Conservation (phyloP, 2,888 invertebrate species). For the Rhabditoides inermis region DNA sequence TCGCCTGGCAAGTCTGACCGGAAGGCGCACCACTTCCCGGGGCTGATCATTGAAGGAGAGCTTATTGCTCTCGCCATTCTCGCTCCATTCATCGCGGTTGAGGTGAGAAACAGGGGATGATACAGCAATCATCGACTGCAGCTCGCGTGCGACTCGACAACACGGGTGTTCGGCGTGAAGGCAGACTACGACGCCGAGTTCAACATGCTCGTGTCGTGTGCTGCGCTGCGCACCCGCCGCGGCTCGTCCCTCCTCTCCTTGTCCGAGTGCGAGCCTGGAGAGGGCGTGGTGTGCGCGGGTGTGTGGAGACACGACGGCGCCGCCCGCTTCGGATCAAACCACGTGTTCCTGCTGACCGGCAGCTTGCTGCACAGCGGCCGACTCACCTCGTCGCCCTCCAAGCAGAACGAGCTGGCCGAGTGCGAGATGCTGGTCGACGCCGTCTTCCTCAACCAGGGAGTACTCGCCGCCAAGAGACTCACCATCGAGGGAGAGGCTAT, state of each 20-base stretch:
- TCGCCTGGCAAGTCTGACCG: too few species aligned
- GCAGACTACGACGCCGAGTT: slow-evolving; percentile 19
- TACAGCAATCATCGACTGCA: too few species aligned
- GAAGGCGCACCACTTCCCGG: slow-evolving; percentile 11
- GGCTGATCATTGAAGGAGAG: slow-evolving; percentile 16
- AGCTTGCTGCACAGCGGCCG: slow-evolving; percentile 18
- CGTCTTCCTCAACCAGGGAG: slow-evolving; percentile 27
- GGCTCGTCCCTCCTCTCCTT: slow-evolving; percentile 16
- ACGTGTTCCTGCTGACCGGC: slow-evolving; percentile 3
- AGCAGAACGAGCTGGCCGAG: slow-evolving; percentile 22
- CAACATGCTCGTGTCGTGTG: slow-evolving; percentile 24
- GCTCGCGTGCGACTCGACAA: too few species aligned
- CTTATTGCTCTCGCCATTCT: slow-evolving; percentile 25
- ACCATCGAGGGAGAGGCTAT: slow-evolving; percentile 7
- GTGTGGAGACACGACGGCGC: slow-evolving; percentile 26
- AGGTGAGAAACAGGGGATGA: slow-evolving; percentile 13
- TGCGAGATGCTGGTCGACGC: slow-evolving; percentile 19
- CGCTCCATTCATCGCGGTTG: slow-evolving; percentile 26
- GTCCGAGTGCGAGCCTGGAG: slow-evolving; percentile 13
- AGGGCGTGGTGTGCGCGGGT: slow-evolving; percentile 28
- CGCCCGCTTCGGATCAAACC: slow-evolving; percentile 12
- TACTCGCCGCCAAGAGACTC: slow-evolving; percentile 13
- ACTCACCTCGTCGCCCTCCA: slow-evolving; percentile 19
- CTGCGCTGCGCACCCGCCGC: slow-evolving; percentile 19
- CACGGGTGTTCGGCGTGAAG: too few species aligned